Percentiles rank a stretch among this genome's conserved stretches.
Conservation (phyloP, 2,797 vertebrate species). For the Ciconia nigra region DNA sequence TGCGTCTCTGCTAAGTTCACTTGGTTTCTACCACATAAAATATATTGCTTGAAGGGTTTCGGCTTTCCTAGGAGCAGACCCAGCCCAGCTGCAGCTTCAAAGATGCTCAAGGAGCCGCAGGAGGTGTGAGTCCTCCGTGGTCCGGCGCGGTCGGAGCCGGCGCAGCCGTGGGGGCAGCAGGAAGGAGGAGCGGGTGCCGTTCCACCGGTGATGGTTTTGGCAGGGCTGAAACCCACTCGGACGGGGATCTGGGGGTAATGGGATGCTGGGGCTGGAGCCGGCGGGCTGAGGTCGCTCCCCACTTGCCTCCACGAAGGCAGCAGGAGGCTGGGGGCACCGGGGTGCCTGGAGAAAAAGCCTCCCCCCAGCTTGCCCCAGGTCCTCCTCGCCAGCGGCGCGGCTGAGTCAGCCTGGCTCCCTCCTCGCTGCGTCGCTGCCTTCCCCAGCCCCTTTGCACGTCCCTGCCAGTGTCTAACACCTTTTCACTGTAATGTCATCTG, state of each 20-base stretch:
- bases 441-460: neutral
- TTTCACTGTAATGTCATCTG: constrained; percentile 51
- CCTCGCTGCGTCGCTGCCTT: neutral
- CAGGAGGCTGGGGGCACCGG: neutral
- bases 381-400: accelerated
- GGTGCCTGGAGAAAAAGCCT: neutral
- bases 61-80: neutral
- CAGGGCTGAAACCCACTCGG: neutral
- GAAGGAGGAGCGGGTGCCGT: accelerated
- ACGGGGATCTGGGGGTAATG: neutral
- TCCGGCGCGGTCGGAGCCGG: accelerated
- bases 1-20: neutral
- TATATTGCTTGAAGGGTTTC: neutral
- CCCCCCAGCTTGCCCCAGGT: neutral
- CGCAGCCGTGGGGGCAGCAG: accelerated
- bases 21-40: neutral
- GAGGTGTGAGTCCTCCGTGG: neutral
- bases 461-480: constrained; percentile 54
- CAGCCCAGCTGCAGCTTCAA: neutral
- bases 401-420: neutral
- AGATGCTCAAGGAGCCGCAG: neutral
- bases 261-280: accelerated
- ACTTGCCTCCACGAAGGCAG: neutral
- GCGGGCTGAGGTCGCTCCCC: neutral
- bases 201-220: neutral